Percentiles rank a stretch among this genome's conserved stretches.
These are phyloP conservation scores for Chironomus riparius DNA, from an alignment of 2,888 invertebrate species.

Conservation along the genomic window DNA sequence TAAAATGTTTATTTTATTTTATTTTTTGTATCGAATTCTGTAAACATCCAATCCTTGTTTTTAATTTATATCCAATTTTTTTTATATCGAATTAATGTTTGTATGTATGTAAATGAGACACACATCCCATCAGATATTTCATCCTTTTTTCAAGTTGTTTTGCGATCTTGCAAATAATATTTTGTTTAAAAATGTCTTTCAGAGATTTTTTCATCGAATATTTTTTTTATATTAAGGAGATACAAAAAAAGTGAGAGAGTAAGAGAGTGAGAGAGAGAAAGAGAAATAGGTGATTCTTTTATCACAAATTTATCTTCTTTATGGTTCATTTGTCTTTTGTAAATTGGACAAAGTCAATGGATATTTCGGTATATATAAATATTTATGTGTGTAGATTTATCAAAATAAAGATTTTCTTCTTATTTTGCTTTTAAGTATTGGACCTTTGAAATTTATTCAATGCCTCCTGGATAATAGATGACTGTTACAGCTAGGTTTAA, in stretches of 20 bases:
- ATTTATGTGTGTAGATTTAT: conserved; percentile 8
- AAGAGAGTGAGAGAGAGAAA: neutral
- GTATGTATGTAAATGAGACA: no score
- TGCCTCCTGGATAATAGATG: no score
- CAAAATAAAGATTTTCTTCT: neutral
- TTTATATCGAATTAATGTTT: neutral
- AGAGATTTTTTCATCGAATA: neutral
- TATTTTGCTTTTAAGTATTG: no score
- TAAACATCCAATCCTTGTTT: neutral
- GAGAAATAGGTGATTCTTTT: neutral
- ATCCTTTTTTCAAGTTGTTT: neutral
- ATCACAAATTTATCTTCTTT: neutral
- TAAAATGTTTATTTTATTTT: neutral
- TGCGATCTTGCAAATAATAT: conserved; percentile 7
- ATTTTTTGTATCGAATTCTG: no score
- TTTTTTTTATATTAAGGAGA: neutral
- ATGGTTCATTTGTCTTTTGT: neutral
- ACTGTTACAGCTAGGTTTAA: no score
- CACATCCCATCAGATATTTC: no score
- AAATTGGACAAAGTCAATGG: neutral
- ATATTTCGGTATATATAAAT: conserved; percentile 25
- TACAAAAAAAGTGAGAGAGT: neutral
- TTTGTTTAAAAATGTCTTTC: conserved; percentile 25
- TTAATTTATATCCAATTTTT: neutral
- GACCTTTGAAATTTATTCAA: no score